Base-by-base conservation (phyloP, 2,797 vertebrate species). In the Typhlichthys subterraneus region DNA sequence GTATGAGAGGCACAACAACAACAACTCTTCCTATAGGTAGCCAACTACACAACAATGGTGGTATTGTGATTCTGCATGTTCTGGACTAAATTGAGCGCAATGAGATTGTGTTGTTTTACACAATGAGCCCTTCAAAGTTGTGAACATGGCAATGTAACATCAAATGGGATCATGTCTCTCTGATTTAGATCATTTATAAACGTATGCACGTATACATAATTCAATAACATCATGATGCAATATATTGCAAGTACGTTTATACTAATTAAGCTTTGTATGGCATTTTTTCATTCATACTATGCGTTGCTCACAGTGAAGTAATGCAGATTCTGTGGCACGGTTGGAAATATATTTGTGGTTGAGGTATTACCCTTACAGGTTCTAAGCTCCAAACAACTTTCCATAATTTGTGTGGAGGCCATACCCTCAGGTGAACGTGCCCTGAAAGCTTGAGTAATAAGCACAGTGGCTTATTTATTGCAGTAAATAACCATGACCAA, bases 401-500 rank as follows among this genome's bases (percentile, higher is more conserved):
- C 48, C 50, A 65, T 75, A 61, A 87, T 83, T 73, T 83, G 64
- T 63, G 55, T 76, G 29, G 57, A 60, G 55, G 61, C 70, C 57
- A 72, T 77, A 87, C 81, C 74, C 81, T 80, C 75, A 23, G 69
- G 71, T 54, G 72, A 54, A 63, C 70, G 63, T 63, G 61, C 73
- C 64, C 62, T 45, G 59, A 72, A 83, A 74, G 61, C 70, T 53
- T 10, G 29, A 51, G 53, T 48, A 14, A 12, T 12, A 50, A 68
- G 72, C 23, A 33, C 48, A 52, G 51, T 29, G 19, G 64, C 69
- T 65, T 73, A 75, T 85, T 84, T 78, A 65, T 68, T 70, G 66
- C 65, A 59, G 55, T 73, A 85, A 87, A 88, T 80, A 85, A 78
- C 72, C 71, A 59, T 87, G 86, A 85, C 82, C 72, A 88, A 88